Conservation (phyloP, 2,888 invertebrate genomes). For the Lymantria dispar region DNA sequence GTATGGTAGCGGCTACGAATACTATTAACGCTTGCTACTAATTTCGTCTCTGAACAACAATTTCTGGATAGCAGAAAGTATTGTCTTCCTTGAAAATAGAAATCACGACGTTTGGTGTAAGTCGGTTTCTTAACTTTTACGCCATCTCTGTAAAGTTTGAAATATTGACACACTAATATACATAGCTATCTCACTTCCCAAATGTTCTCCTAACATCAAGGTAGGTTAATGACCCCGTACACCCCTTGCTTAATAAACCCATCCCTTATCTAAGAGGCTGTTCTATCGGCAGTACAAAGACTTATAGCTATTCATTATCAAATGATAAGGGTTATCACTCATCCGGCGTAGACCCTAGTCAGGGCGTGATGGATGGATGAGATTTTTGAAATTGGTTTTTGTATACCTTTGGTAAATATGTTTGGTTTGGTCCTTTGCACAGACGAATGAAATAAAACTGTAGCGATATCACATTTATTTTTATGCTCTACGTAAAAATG, state of each 20-base stretch:
- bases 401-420: neutral
- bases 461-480: no score
- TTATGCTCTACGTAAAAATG: no score
- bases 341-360: constrained; percentile 6
- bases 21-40: no score
- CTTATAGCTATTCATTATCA: constrained; percentile 10
- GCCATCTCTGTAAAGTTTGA: no score
- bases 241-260: neutral
- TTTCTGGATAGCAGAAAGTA: no score
- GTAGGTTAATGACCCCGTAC: neutral
- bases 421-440: neutral
- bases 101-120: no score
- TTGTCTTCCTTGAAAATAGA: no score
- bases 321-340: constrained; percentile 6
- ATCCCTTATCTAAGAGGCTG: constrained; percentile 3
- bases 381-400: neutral
- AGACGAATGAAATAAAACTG: no score
- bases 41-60: no score
- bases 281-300: constrained; percentile 13
- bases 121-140: no score
- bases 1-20: no score
- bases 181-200: neutral
- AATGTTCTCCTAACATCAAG: neutral
- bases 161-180: no score
- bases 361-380: constrained; percentile 5